Evolutionary conservation across 2,888 invertebrate genomes (phyloP).

Genomic region (Cynaeus angustus): DNA sequence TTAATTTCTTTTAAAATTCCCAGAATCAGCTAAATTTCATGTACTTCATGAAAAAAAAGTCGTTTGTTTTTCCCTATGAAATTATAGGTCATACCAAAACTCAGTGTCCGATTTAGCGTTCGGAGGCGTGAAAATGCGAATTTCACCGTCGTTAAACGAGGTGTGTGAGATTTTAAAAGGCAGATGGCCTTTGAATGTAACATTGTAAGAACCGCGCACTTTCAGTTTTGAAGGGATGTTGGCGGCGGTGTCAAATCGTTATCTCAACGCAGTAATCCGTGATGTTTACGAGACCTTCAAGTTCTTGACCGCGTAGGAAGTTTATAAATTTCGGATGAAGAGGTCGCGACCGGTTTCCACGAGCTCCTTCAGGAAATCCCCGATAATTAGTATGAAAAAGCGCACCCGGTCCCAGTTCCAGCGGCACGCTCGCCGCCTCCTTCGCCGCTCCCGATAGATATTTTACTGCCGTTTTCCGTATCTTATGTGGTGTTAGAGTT

Average conservation of each 20-base stretch:
- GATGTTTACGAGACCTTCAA: constrained; percentile 39
- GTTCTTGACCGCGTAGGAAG: constrained; percentile 48
- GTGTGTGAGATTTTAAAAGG: not conserved
- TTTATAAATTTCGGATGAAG: constrained; percentile 51
- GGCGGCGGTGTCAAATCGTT: constrained; percentile 23
- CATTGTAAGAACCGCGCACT: not conserved
- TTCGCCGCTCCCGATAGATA: constrained; percentile 37
- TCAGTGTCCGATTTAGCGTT: too few species aligned
- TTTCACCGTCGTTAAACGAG: not conserved
- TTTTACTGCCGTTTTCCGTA: constrained; percentile 47
- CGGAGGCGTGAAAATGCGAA: too few species aligned
- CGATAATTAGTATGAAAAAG: not conserved
- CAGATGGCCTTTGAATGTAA: not conserved
- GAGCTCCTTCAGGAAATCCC: too few species aligned
- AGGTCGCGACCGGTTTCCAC: constrained; percentile 35
- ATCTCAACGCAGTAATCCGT: constrained; percentile 26
- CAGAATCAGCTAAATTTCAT: too few species aligned
- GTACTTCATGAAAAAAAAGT: too few species aligned
- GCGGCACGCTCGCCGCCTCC: not conserved
- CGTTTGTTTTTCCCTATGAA: too few species aligned
- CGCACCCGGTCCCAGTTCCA: not conserved
- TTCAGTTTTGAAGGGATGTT: constrained; percentile 21
- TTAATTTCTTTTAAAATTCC: too few species aligned
- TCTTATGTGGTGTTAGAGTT: constrained; percentile 50
- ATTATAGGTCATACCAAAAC: too few species aligned